Evolutionary conservation across 2,113 vertebrate species (phyloP).

Genomic region (Vidua chalybeata): DNA sequence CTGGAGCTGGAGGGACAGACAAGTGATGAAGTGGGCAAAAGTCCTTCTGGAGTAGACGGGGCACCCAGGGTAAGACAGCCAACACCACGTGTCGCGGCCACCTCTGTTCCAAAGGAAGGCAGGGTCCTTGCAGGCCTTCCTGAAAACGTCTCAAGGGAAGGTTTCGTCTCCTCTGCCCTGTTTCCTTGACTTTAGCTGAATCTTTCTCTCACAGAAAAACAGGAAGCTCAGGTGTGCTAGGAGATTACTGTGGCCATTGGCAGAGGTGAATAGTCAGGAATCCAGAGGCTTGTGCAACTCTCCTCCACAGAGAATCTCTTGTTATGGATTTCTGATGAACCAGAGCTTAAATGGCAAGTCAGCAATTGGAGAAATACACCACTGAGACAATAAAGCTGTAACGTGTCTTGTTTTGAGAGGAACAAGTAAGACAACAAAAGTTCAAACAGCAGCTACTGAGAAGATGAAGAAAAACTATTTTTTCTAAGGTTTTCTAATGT

Average conservation of each 20-base stretch:
- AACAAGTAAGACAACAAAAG: background rate
- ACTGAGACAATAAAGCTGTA: background rate
- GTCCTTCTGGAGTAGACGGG: background rate
- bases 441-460: background rate
- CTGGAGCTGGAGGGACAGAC: background rate
- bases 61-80: background rate
- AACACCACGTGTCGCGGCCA: background rate
- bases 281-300: background rate
- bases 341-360: background rate
- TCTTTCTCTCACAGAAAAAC: background rate
- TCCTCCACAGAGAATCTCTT: background rate
- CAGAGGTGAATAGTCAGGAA: background rate
- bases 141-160: background rate
- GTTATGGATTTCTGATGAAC: background rate
- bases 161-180: background rate
- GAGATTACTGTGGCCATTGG: background rate
- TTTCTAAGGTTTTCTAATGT: background rate
- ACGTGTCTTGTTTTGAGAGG: background rate
- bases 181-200: background rate
- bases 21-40: background rate
- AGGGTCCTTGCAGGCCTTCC: background rate
- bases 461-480: background rate
- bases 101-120: background rate
- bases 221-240: background rate
- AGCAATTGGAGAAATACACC: fast-evolving